Base-by-base conservation (phyloP, 2,888 invertebrate species). In the Suillia variegata region DNA sequence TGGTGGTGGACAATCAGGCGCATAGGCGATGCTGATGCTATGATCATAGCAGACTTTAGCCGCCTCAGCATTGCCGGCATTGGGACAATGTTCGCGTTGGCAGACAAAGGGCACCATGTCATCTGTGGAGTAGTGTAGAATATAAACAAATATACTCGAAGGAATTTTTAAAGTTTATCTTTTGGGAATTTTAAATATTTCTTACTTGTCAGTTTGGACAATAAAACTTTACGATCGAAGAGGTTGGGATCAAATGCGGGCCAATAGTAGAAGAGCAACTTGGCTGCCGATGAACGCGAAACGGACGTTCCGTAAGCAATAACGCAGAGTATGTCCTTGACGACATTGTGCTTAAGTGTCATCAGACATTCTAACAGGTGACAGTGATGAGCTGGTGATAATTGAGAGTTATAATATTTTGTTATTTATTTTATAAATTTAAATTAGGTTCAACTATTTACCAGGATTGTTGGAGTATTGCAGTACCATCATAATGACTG, bases 201-300 rank as follows among this genome's bases (percentile, higher is more conserved):
- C 84, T 85, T 78, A 93, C 94, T 93, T 66, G 93, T 90, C 74
- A 94, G 89, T 84, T 94, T 94, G 74, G 93, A 91, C 58, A 94
- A 88, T 58, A 94, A 86, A 2, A 92, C 92, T 75, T 93, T 92
- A 56, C 95, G 86, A 79, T 98, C 98, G 73, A 95, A 93, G 5
- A 96, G 87, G 76, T 93, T 93, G 21, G 96, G 93, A 82, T 98
- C 96, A 75, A 98, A 92, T 2, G 97, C 93, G 3, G 99, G 99
- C 98, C 98, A 99, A 82, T 99, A 99, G 84, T 98, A 96, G 84
- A 99, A 98, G 52, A 99, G 87, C 38, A 99, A 85, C 83, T 98
- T 96, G 55, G 96, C 96, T 1, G 98, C 98, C 0, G 96, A 95
- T n/a, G 94, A 89, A 54, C 97, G 84, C 0, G 98, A 94, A 54